Evolutionary conservation across 2,888 invertebrate genomes (phyloP).

Genomic region (Pheosia gnoma): DNA sequence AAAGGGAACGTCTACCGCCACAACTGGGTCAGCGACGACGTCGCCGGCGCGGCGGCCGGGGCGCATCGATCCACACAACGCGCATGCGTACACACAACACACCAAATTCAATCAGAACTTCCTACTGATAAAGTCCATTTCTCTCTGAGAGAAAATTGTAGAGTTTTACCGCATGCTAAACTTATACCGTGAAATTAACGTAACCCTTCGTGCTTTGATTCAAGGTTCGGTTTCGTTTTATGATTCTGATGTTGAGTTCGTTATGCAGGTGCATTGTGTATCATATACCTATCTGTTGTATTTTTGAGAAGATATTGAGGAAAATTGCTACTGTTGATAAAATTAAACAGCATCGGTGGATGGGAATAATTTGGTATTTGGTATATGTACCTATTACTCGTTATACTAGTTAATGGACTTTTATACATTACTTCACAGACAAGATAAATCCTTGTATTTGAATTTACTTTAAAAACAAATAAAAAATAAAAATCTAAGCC

Average conservation of each 20-base stretch:
- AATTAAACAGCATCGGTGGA: no score
- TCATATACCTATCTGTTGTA: not conserved
- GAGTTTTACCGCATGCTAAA: constrained; percentile 44
- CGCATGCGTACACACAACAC: constrained; percentile 61
- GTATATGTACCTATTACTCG: no score
- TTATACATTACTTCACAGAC: no score
- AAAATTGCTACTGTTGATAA: constrained; percentile 1
- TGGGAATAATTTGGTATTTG: no score
- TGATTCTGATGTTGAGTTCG: constrained; percentile 11
- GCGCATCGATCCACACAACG: constrained; percentile 67
- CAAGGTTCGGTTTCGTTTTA: constrained; percentile 31
- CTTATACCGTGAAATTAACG: constrained; percentile 25
- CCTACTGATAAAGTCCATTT: constrained; percentile 12
- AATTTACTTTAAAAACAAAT: no score
- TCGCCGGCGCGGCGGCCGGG: constrained; percentile 49
- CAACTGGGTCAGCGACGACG: constrained; percentile 73
- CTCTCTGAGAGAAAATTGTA: constrained; percentile 4
- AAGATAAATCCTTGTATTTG: no score
- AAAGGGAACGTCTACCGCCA: constrained; percentile 41
- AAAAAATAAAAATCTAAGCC: no score
- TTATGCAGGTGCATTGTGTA: constrained; percentile 7
- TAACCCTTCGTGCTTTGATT: constrained; percentile 19
- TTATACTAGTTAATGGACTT: no score
- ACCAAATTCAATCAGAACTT: constrained; percentile 31
- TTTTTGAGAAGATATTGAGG: constrained; percentile 18